Conservation (phyloP, 2,888 invertebrate species). For the Pterostichus niger region DNA sequence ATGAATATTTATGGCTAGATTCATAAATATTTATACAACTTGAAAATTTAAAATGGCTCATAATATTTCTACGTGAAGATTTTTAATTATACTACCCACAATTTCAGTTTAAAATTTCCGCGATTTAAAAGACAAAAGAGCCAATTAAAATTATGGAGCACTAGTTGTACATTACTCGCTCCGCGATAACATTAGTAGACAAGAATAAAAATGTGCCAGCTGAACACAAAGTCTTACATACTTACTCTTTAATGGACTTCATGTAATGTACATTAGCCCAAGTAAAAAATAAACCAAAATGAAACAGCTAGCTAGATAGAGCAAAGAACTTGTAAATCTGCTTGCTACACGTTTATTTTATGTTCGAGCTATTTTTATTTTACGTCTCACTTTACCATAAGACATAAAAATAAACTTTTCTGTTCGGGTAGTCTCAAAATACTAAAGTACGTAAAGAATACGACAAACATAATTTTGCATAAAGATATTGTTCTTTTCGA, state of each 20-base stretch:
- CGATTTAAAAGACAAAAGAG: too few species aligned
- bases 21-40: too few species aligned
- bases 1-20: too few species aligned
- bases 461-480: conserved; percentile 19
- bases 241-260: conserved; percentile 48
- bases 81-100: too few species aligned
- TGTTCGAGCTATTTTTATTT: conserved; percentile 39
- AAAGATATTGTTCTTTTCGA: background rate
- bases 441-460: background rate
- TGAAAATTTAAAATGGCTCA: too few species aligned
- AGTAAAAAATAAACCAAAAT: conserved; percentile 28
- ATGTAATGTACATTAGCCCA: conserved; percentile 31
- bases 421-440: conserved; percentile 4
- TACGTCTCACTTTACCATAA: conserved; percentile 17
- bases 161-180: background rate
- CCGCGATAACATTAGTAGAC: conserved; percentile 8
- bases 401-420: conserved; percentile 48
- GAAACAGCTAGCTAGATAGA: conserved; percentile 17
- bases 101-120: too few species aligned
- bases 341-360: conserved; percentile 36
- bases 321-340: conserved; percentile 49
- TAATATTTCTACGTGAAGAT: too few species aligned
- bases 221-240: conserved; percentile 31
- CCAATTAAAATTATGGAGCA: background rate
- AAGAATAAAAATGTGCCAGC: background rate